Percentiles rank a stretch among this genome's conserved stretches.
These are phyloP conservation scores for Rotaria sp. DNA, from an alignment of 2,888 invertebrate species.

Conservation along the genomic window DNA sequence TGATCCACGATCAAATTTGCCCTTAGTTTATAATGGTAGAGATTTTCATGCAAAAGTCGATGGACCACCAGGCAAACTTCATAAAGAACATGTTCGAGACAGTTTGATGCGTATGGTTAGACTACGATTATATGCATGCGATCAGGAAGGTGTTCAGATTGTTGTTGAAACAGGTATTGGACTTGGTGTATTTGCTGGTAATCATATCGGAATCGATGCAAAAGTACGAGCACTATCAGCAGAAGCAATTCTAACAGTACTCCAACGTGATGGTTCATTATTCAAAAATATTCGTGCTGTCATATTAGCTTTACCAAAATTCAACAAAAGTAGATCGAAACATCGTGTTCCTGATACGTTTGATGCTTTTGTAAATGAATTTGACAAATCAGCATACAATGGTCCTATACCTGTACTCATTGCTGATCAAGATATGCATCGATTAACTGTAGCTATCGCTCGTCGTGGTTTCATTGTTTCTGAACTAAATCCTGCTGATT, in stretches of 20 bases:
- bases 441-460: background rate
- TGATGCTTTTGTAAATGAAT: background rate
- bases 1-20: background rate
- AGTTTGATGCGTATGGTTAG: background rate
- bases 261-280: background rate
- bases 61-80: background rate
- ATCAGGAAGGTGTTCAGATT: background rate
- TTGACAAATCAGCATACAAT: background rate
- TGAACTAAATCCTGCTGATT: background rate
- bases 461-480: background rate
- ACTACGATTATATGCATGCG: background rate
- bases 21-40: background rate
- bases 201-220: background rate
- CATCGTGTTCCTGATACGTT: background rate
- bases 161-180: constrained; percentile 12
- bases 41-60: background rate
- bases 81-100: background rate
- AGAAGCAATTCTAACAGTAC: background rate
- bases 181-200: background rate
- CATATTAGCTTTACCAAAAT: background rate
- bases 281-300: background rate
- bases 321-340: background rate
- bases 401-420: background rate
- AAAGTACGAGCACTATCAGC: background rate
- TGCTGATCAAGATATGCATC: background rate